Evolutionary conservation across 2,888 invertebrate species (phyloP).

Genomic region (Drosophila anomelani): DNA sequence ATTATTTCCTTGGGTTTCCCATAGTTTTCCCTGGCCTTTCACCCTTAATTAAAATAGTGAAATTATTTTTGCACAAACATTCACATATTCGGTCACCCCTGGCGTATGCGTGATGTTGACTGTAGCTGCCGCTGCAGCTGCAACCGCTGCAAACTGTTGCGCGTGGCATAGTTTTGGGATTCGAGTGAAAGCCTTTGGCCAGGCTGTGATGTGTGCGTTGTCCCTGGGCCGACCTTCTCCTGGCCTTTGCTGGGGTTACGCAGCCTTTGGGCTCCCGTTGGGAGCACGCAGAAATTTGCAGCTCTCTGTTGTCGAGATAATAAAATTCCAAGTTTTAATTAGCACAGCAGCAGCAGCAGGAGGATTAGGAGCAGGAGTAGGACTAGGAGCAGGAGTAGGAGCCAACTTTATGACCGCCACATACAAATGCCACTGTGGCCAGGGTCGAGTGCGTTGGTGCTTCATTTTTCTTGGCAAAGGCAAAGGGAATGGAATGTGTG

Average conservation of each 20-base stretch:
- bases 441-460: neutral
- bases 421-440: slow-evolving; percentile 7
- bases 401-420: slow-evolving; percentile 23
- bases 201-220: neutral
- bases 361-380: neutral
- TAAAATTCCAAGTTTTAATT: slow-evolving; percentile 27
- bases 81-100: neutral
- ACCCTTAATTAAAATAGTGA: neutral
- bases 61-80: neutral
- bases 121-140: neutral
- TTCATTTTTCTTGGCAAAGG: neutral
- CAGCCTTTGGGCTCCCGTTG: slow-evolving; percentile 10
- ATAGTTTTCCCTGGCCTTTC: neutral
- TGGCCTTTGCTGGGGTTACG: neutral
- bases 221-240: neutral
- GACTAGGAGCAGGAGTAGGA: neutral
- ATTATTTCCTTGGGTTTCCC: neutral
- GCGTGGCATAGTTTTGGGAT: slow-evolving; percentile 3
- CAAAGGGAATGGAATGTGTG: neutral
- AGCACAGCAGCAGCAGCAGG: neutral
- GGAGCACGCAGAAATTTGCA: slow-evolving; percentile 20
- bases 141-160: slow-evolving; percentile 9
- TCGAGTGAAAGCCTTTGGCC: slow-evolving; percentile 5
- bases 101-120: slow-evolving; percentile 9
- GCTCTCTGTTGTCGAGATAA: slow-evolving; percentile 23